Evolutionary conservation across 2,888 invertebrate genomes (phyloP).

Genomic region (Homarus gammarus): DNA sequence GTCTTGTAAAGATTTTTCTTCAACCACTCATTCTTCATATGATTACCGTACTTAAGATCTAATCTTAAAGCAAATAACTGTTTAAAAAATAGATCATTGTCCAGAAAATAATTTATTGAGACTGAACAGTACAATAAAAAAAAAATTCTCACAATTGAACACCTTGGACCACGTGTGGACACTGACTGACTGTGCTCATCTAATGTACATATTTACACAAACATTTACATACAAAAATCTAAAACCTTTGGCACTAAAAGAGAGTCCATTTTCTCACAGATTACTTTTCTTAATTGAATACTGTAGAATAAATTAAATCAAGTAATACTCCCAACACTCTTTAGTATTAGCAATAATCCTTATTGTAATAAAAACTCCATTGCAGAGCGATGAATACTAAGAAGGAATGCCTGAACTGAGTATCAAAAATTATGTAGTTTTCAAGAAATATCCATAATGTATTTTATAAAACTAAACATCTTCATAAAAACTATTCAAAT

Average conservation of each 20-base stretch:
- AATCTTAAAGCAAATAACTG: constrained; percentile 6
- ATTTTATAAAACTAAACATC: neutral
- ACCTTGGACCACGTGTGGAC: constrained; percentile 37
- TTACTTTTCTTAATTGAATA: neutral
- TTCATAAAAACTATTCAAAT: neutral
- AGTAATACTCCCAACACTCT: neutral
- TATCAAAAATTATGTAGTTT: neutral
- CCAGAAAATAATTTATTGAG: constrained; percentile 64
- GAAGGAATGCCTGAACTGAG: constrained; percentile 6
- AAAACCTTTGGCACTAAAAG: constrained; percentile 61
- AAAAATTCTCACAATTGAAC: constrained; percentile 18
- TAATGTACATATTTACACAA: constrained; percentile 70
- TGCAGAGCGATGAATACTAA: neutral
- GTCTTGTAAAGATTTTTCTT: too few species aligned
- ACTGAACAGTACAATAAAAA: constrained; percentile 54
- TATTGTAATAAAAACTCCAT: neutral
- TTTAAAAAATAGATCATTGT: constrained; percentile 46
- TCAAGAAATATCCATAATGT: neutral
- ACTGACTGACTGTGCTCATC: constrained; percentile 28
- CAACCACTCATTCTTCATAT: too few species aligned
- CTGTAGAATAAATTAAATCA: neutral
- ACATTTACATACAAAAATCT: constrained; percentile 44
- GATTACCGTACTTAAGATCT: too few species aligned
- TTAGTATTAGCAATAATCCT: neutral
- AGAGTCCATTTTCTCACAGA: constrained; percentile 14